Evolutionary conservation across 2,113 vertebrate genomes (phyloP).

Genomic region (Cyprinodon brontotheroides): DNA sequence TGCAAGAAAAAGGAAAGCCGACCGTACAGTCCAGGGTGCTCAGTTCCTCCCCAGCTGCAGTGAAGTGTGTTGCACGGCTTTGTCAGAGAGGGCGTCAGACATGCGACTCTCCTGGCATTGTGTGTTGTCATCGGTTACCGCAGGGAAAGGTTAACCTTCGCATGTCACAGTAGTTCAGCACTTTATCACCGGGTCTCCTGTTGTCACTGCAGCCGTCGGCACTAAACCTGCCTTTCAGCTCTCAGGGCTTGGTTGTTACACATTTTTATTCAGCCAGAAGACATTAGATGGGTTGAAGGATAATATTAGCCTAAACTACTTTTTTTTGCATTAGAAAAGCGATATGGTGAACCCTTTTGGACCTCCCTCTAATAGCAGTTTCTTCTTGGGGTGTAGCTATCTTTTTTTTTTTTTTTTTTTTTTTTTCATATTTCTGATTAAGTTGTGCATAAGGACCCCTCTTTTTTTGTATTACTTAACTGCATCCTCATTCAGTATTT

Average conservation of each 20-base stretch:
- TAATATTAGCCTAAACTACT: conserved; percentile 30
- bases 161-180: conserved; percentile 52
- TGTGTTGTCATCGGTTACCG: conserved; percentile 26
- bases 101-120: conserved; percentile 7
- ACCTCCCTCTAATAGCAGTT: conserved; percentile 36
- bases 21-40: conserved; percentile 20
- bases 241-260: conserved; percentile 31
- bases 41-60: conserved; percentile 1
- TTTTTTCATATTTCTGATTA: background rate
- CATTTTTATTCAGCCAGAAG: conserved; percentile 36
- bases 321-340: conserved; percentile 9
- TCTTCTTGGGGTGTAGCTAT: conserved; percentile 42
- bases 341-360: conserved; percentile 19
- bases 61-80: conserved; percentile 9
- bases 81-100: conserved; percentile 25
- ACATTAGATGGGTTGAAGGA: conserved; percentile 54
- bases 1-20: background rate
- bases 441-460: conserved; percentile 42
- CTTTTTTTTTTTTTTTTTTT: conserved; percentile 31
- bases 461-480: too few relatives aligned
- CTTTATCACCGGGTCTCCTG: conserved; percentile 61
- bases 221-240: conserved; percentile 27
- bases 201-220: conserved; percentile 5
- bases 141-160: conserved; percentile 26
- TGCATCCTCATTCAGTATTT: too few relatives aligned